Evolutionary conservation across 2,888 invertebrate genomes (phyloP), one percentile per base, ranked within the genome.

Genomic region (Stenolophus ochropezus): DNA sequence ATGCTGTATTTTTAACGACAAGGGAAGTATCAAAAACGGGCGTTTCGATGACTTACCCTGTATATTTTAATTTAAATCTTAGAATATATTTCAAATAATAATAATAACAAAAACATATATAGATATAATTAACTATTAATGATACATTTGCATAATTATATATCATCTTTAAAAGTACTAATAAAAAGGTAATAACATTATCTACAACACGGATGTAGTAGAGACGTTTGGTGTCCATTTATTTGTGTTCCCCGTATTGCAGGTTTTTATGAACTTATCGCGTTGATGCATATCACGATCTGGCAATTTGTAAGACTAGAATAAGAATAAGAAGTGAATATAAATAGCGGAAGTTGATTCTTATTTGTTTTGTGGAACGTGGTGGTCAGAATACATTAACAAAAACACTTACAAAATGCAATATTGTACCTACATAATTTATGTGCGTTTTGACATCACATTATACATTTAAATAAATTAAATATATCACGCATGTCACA

Each of bases 231-330:
- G 6, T 42, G 11, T 42, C 11, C 11, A 42, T 42, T 42, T 42
- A 42, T 42, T 33, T 42, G 33, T 42, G n/a, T 42, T 42, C 33
- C 33, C 6, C 33, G 33, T 42, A 42, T 42, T 42, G 1, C 2
- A 11, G 11, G 33, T 42, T 42, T 42, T 27, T 42, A 11, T 42
- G 33, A 42, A 42, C 8, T 42, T 42, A 56, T 21, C 20, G 18
- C 20, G 56, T 20, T 56, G 56, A 56, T 56, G 56, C 56, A 4
- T 5, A 20, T 56, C 56, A 56, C 56, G 56, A 56, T 20, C 6
- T 20, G 20, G 56, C 56, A 56, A 56, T 56, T 56, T 56, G 56
- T 56, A 56, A 56, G 18, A 8, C 21, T 20, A 56, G 56, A 21
- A 56, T 53, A 53, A 16, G 18, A 53, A 53, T 56, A 18, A 56